A percentile compares a stretch with the other conserved stretches of the same genome.
phyloP scores from a whole-genome alignment of 2,888 invertebrate genomes.

The Acholoe squamosa region DNA sequence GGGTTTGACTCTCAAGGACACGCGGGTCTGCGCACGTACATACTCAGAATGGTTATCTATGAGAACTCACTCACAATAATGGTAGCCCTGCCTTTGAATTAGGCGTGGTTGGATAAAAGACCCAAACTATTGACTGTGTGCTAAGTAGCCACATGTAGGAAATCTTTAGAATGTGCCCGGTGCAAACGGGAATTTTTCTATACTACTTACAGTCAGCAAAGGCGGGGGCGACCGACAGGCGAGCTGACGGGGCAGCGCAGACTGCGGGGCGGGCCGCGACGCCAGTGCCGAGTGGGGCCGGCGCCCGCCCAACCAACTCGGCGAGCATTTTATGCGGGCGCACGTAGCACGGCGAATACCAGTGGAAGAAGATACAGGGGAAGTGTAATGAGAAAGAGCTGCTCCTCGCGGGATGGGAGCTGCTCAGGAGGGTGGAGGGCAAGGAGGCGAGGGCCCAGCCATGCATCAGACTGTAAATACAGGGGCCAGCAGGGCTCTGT shows the following conservation, averaged over 20 bases:
- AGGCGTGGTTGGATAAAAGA: no score
- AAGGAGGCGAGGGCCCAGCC: constrained; percentile 14
- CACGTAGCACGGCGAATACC: constrained; percentile 18
- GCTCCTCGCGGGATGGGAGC: background rate
- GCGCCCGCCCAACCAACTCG: constrained; percentile 1
- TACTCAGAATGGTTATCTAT: no score
- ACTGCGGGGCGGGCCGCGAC: background rate
- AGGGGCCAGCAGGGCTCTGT: constrained; percentile 24
- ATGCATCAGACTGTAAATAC: constrained; percentile 50
- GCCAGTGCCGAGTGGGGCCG: background rate
- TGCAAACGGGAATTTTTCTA: constrained; percentile 12
- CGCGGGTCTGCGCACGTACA: no score
- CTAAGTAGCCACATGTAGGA: no score
- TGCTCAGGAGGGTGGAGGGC: constrained; percentile 8
- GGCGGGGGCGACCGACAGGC: constrained; percentile 37
- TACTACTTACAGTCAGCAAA: constrained; percentile 21
- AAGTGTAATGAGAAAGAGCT: constrained; percentile 27
- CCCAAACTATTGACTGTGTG: no score
- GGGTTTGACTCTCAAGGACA: background rate
- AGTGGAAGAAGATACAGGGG: constrained; percentile 22
- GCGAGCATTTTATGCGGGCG: constrained; percentile 5
- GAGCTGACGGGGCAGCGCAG: background rate
- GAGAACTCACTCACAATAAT: no score
- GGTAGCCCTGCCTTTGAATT: no score
- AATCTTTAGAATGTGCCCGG: background rate